Conservation (phyloP, 1,140 invertebrate genomes). For the Druon quercuslanigerum region DNA sequence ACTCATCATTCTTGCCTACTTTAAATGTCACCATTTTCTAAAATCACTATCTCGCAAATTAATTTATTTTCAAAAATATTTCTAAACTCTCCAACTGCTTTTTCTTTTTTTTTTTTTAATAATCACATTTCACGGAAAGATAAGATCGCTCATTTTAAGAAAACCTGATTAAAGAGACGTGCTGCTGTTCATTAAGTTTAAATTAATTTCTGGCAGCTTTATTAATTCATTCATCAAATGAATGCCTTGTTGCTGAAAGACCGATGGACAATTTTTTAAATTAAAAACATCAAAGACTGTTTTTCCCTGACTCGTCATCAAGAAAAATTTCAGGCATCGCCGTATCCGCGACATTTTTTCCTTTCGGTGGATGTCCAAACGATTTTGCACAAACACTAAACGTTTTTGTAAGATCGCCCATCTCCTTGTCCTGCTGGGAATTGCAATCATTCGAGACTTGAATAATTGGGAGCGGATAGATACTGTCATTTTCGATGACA, state of each 20-base stretch:
- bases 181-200: no score
- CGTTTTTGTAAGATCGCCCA: slow-evolving; percentile 69
- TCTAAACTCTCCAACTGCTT: no score
- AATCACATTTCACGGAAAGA: no score
- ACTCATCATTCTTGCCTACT: no score
- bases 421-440: slow-evolving; percentile 61
- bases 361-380: slow-evolving; percentile 63
- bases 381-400: slow-evolving; percentile 69
- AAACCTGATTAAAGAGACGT: no score
- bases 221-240: no score
- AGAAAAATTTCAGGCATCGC: slow-evolving; percentile 56
- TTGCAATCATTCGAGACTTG: slow-evolving; percentile 52
- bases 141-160: no score
- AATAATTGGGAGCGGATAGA: slow-evolving; percentile 49
- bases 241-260: slow-evolving; percentile 51
- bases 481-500: slow-evolving; percentile 50
- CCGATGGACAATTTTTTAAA: slow-evolving; percentile 60
- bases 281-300: slow-evolving; percentile 70
- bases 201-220: no score
- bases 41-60: no score
- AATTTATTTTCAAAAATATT: no score
- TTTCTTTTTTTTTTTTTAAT: no score
- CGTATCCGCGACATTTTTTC: slow-evolving; percentile 52
- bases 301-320: slow-evolving; percentile 68
- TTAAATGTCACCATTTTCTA: no score